Percentiles rank a stretch among this genome's conserved stretches.
phyloP scores from a whole-genome alignment of 1,140 invertebrate species.

The Bombus vancouverensis region DNA sequence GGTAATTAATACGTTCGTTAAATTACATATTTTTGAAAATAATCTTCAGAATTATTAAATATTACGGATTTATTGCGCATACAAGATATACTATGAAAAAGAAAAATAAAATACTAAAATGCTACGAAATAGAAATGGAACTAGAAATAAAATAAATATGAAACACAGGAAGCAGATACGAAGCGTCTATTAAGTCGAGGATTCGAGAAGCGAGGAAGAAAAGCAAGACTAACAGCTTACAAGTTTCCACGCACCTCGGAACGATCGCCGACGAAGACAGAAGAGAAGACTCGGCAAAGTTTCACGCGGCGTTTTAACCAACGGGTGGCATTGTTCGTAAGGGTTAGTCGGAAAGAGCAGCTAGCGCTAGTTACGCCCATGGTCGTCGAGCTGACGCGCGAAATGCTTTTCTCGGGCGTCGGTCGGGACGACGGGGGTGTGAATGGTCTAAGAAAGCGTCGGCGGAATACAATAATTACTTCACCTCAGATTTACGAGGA shows the following conservation, averaged over 20 bases:
- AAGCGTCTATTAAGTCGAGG: not conserved
- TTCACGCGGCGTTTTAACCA: not conserved
- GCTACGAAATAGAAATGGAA: not conserved
- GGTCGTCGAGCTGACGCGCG: slow-evolving; percentile 79
- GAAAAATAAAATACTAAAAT: not conserved
- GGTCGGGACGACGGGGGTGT: slow-evolving; percentile 59
- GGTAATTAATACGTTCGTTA: not conserved
- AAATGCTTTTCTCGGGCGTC: slow-evolving; percentile 70
- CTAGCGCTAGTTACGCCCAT: slow-evolving; percentile 74
- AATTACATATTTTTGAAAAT: not conserved
- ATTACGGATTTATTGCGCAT: not conserved
- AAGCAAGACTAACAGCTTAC: not conserved
- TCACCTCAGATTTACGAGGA: slow-evolving; percentile 81
- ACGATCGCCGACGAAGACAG: not conserved
- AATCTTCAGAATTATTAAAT: not conserved
- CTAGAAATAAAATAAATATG: not conserved
- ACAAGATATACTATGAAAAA: not conserved
- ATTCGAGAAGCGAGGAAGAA: not conserved
- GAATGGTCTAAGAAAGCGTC: slow-evolving; percentile 79
- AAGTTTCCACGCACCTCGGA: not conserved
- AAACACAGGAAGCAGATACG: not conserved
- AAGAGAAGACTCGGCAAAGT: not conserved
- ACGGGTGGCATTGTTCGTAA: not conserved
- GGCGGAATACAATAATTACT: slow-evolving; percentile 82
- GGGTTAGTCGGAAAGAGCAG: slow-evolving; percentile 52